Base-by-base conservation (phyloP, 2,113 vertebrate species). In the Cynopterus brachyotis region DNA sequence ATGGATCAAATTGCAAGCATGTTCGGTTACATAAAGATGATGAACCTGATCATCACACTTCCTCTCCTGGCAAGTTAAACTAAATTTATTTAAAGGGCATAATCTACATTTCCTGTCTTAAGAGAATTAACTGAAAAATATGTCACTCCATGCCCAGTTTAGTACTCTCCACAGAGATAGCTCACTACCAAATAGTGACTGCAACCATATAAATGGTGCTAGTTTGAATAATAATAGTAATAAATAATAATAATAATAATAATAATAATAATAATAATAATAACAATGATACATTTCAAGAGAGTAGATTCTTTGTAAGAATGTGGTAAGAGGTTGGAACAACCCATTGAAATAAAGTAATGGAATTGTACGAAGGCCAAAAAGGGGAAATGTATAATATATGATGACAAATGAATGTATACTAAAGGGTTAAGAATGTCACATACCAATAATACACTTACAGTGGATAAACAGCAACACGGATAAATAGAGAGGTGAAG, bases 371-470 rank as follows among this genome's bases (percentile, higher is more conserved):
- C 93, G 98, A 97, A 98, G 95, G 92, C 93, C 95, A 95, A 94
- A 97, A 88, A 98, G 96, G 45, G 94, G 94, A 98, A 98, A 98
- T 98, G 66, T 95, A 98, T 98, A 98, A 96, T 97, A 96, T 97
- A 92, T 72, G 62, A 95, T 95, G 93, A 96, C 96, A 98, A 97
- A 98, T 97, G 97, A 98, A 97, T 93, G 76, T 97, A 96, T 96
- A 96, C 82, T 67, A 96, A 92, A 95, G 95, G 97, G 97, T 98
- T 98, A 94, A 0, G 0, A 97, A 96, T 98, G 89, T 94, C 91
- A 93, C 42, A 80, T 85, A 87, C 86, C 83, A 94, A 81, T 95
- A 98, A 97, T 96, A 95, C 40, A 94, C 16, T 95, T 59, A 22
- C 50, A 98, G 82, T 67, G 89, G 79, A 89, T 24, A 97, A 97